Base-by-base conservation (phyloP, 2,797 vertebrate species). In the Helostoma temminkii region DNA sequence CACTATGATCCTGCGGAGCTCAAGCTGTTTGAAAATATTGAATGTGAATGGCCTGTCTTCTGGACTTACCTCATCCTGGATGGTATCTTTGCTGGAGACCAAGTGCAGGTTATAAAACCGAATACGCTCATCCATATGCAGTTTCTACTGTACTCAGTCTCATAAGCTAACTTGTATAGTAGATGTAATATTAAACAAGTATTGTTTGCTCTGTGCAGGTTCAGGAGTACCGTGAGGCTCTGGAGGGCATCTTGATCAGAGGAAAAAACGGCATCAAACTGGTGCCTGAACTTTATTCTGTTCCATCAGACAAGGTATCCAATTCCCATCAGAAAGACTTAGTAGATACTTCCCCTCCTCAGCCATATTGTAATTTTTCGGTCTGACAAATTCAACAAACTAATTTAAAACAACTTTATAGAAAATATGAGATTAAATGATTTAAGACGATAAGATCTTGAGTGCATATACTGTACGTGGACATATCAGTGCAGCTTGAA, bases 21-120 rank as follows among this genome's bases (percentile, higher is more conserved):
- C 61, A 99, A 99, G 78, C 93, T 99, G 56, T 99, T 99, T 92
- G 98, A 99, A 89, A 99, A 99, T 71, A 98, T 99, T 25, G 98
- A 99, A 87, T 98, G 97, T 61, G 98, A 99, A 66, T 99, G 98
- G 98, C 98, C 98, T 0, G 94, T 99, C 15, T 99, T 99, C 91
- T 99, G 98, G 98, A 98, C 96, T 0, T 99, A 98, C 58, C 95
- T 99, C 69, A 93, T 99, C 66, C 94, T 99, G 59, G 98, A 99
- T 66, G 98, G 98, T 18, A 89, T 98, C 76, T 99, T 99, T 85
- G 91, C 63, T 46, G 94, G 92, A 54, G 96, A 99, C 45, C 95
- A 92, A 25, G 92, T 96, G 66, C 98, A 99, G 98, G 97, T 98
- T 82, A 34, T 25, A 2, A 59, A 72, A 50, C n/a, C 7, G 22